These are phyloP conservation scores for Amazona ochrocephala DNA, from an alignment of 2,797 vertebrate genomes.

Conservation along the genomic window DNA sequence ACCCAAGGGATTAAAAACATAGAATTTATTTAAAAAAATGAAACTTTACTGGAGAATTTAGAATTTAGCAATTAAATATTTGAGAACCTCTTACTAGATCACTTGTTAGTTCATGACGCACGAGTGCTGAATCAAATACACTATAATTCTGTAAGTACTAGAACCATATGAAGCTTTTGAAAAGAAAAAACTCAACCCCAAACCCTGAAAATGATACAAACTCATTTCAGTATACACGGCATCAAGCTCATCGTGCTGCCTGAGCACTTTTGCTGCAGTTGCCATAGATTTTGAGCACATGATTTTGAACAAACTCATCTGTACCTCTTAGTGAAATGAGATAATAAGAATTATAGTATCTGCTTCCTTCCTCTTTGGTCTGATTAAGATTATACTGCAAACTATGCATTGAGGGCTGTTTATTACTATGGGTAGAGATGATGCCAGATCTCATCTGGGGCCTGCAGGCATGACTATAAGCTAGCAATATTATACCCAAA, in stretches of 20 bases:
- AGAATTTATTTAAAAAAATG: background rate
- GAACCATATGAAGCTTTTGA: background rate
- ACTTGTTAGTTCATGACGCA: background rate
- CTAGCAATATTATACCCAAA: background rate
- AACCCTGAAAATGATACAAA: background rate
- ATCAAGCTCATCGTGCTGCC: background rate
- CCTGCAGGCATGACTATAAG: background rate
- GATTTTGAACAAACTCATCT: background rate
- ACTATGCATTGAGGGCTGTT: background rate
- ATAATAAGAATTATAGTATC: background rate
- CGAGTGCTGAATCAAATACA: background rate
- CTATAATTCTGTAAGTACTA: background rate
- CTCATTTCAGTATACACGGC: background rate
- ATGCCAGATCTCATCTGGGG: background rate
- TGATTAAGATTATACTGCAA: background rate
- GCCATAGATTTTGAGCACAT: background rate
- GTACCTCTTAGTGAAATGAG: background rate
- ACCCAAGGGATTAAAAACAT: background rate
- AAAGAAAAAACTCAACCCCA: background rate
- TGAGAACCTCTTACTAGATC: background rate
- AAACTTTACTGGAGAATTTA: background rate
- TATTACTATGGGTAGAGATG: background rate
- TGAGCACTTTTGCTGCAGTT: background rate
- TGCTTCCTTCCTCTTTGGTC: background rate
- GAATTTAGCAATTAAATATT: background rate